phyloP scores from a whole-genome alignment of 1,140 invertebrate species.

The Panulirus ornatus region DNA sequence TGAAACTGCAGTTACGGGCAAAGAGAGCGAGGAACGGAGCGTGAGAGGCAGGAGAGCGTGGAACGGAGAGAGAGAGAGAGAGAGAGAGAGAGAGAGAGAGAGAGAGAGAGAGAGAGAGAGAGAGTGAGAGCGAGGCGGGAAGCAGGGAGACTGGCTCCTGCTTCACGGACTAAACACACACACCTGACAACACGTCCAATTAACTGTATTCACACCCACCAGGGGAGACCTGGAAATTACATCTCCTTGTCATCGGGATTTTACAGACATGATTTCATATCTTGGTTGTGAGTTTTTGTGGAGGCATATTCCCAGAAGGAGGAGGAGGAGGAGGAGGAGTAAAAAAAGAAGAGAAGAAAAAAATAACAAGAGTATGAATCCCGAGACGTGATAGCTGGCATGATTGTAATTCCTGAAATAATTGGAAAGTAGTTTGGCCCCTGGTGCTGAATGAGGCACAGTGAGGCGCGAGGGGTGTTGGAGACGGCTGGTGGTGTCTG shows the following conservation, averaged over 20 bases:
- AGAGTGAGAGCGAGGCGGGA: neutral
- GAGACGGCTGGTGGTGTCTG: no score
- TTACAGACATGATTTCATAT: no score
- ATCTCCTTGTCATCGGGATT: neutral
- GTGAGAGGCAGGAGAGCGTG: neutral
- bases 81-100: neutral
- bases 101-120: neutral
- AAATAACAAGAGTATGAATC: no score
- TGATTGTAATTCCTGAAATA: no score
- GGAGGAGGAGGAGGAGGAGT: no score
- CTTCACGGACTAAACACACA: conserved; percentile 9
- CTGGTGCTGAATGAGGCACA: neutral
- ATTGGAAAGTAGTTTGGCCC: no score
- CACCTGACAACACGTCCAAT: conserved; percentile 3
- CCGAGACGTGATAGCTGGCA: no score
- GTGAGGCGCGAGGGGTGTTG: neutral
- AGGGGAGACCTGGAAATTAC: neutral
- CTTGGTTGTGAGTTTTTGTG: no score
- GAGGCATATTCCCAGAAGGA: no score
- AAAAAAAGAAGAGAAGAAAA: no score
- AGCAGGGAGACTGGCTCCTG: neutral
- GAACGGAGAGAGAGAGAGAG: neutral
- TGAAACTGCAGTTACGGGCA: neutral
- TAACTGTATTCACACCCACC: neutral
- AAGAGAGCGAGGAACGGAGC: neutral